Percentiles rank a stretch among this genome's conserved stretches.
These are phyloP conservation scores for Hippasteria phrygiana DNA, from an alignment of 53 echinoderm and acorn worm genomes.

Conservation along the genomic window DNA sequence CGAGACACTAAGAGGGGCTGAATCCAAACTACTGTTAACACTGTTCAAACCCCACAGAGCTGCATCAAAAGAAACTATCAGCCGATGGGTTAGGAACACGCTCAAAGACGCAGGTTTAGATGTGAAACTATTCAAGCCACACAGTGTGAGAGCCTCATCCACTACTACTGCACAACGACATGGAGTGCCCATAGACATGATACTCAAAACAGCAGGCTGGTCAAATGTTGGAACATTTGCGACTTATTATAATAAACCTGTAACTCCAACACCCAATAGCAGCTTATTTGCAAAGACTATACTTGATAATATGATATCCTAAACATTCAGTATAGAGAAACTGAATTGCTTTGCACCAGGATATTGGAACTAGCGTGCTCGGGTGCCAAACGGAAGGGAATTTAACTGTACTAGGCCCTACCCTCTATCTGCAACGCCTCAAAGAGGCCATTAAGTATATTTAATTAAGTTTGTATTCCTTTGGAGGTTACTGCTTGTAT, in stretches of 20 bases:
- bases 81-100: not conserved
- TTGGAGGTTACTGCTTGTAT: too few species aligned
- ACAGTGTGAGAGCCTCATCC: not conserved
- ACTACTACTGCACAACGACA: not conserved
- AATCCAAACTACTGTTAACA: not conserved
- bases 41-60: not conserved
- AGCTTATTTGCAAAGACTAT: not conserved
- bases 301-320: too few species aligned
- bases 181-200: not conserved
- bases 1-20: not conserved
- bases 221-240: not conserved
- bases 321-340: too few species aligned
- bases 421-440: too few species aligned
- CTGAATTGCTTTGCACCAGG: too few species aligned
- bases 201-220: constrained; percentile 1
- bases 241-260: constrained; percentile 1
- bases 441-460: too few species aligned
- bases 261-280: not conserved
- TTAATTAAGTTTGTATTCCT: too few species aligned
- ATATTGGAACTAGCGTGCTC: too few species aligned
- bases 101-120: not conserved
- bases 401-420: too few species aligned
- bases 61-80: not conserved
- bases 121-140: not conserved
- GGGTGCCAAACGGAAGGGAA: too few species aligned